A percentile compares a stretch with the other conserved stretches of the same genome.
Conservation (phyloP, 30 jellyfish, hydroid and myxozoan species). For the Nemopilema nomurai region DNA sequence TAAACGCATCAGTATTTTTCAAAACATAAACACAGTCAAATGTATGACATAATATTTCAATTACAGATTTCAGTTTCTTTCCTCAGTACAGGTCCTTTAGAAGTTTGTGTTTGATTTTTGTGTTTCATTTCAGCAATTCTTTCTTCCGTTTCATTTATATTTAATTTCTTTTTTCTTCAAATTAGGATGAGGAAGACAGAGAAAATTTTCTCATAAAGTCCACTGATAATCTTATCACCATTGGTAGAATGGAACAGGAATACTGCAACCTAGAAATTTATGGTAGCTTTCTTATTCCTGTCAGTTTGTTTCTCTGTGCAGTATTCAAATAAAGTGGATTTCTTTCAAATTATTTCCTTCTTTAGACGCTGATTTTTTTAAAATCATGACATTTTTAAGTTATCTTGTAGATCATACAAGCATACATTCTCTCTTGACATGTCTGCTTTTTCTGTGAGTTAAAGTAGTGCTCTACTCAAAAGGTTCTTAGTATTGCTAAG, state of each 20-base stretch:
- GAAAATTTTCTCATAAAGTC: conserved; percentile 78
- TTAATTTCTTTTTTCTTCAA: not conserved
- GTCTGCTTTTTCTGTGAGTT: too few species aligned
- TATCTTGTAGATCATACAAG: too few species aligned
- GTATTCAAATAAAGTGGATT: not conserved
- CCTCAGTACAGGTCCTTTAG: not conserved
- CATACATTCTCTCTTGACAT: too few species aligned
- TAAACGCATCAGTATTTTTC: too few species aligned
- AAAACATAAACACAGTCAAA: too few species aligned
- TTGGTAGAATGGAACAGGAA: conserved; percentile 96
- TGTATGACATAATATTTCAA: too few species aligned
- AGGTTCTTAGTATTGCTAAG: too few species aligned
- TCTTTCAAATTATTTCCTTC: not conserved
- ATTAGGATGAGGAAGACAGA: conserved; percentile 87
- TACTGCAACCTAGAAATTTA: conserved; percentile 77
- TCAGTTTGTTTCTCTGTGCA: not conserved
- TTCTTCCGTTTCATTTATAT: not conserved
- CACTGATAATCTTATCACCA: conserved; percentile 78
- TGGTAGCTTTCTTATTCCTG: conserved; percentile 48
- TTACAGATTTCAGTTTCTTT: not conserved
- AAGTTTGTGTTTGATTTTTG: not conserved
- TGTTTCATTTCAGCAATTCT: not conserved
- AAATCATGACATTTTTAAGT: too few species aligned
- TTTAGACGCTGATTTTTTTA: not conserved
- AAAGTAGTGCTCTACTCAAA: too few species aligned